phyloP scores from a whole-genome alignment of 2,888 invertebrate species.

The Ectropis crepuscularia region DNA sequence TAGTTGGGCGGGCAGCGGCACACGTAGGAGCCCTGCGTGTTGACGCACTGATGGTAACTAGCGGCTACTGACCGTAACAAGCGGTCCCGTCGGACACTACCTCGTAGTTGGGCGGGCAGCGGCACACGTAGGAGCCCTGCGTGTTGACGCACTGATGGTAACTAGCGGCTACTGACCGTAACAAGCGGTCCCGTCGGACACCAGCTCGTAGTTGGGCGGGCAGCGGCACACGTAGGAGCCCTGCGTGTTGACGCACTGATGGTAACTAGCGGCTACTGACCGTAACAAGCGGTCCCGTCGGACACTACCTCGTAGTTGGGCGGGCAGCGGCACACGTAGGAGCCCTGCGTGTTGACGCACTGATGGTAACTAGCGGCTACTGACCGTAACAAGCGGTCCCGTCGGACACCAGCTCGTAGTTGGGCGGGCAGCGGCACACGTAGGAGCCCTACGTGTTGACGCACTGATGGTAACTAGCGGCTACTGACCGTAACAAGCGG shows the following conservation, averaged over 20 bases:
- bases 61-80: conserved; percentile 89
- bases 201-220: conserved; percentile 91
- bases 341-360: conserved; percentile 90
- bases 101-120: conserved; percentile 92
- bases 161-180: conserved; percentile 87
- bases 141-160: conserved; percentile 91
- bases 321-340: conserved; percentile 92
- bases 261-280: too few species aligned
- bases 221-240: conserved; percentile 92
- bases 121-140: conserved; percentile 90
- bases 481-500: conserved; percentile 90
- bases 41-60: conserved; percentile 90
- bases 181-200: conserved; percentile 92
- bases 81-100: conserved; percentile 91
- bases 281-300: conserved; percentile 92
- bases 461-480: too few species aligned
- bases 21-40: conserved; percentile 89
- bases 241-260: conserved; percentile 90
- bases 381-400: conserved; percentile 93
- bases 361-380: too few species aligned
- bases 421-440: conserved; percentile 91
- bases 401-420: conserved; percentile 91
- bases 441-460: conserved; percentile 90
- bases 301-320: conserved; percentile 91
- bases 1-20: conserved; percentile 93